Conservation (phyloP, 2,797 vertebrate genomes). For the Channallabes apus region DNA sequence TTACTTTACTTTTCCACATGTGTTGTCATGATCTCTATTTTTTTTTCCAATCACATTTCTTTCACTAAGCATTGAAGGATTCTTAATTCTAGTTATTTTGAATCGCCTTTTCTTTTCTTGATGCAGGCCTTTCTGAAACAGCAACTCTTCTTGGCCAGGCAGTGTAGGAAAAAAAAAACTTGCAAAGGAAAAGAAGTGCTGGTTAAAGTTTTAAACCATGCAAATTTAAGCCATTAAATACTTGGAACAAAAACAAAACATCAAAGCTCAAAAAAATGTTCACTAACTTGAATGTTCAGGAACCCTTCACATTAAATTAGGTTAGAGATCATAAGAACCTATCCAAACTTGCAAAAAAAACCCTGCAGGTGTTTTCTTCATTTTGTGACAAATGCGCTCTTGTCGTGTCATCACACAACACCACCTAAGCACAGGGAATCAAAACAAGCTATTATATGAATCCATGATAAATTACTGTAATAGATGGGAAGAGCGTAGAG, state of each 20-base stretch:
- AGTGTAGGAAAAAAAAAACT: not conserved
- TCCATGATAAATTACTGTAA: not conserved
- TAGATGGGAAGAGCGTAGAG: not conserved
- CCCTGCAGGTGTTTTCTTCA: conserved; percentile 11
- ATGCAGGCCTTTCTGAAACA: too few species aligned
- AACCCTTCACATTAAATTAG: not conserved
- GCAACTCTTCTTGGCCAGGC: too few species aligned
- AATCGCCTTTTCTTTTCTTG: too few species aligned
- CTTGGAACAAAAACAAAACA: not conserved
- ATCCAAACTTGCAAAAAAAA: conserved; percentile 4
- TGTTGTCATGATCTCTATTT: too few species aligned
- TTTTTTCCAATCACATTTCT: too few species aligned
- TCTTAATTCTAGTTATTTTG: too few species aligned
- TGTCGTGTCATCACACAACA: conserved; percentile 8
- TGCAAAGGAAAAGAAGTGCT: not conserved
- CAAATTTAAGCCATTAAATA: not conserved
- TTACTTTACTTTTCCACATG: too few species aligned
- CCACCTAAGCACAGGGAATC: not conserved
- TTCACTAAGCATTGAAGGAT: too few species aligned
- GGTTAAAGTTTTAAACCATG: not conserved
- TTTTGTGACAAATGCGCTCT: not conserved
- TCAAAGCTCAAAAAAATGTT: not conserved
- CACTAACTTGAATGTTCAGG: not conserved
- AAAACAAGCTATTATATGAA: conserved; percentile 16
- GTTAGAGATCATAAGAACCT: not conserved